phyloP scores from a whole-genome alignment of 2,888 invertebrate genomes.

The Selenia dentaria region DNA sequence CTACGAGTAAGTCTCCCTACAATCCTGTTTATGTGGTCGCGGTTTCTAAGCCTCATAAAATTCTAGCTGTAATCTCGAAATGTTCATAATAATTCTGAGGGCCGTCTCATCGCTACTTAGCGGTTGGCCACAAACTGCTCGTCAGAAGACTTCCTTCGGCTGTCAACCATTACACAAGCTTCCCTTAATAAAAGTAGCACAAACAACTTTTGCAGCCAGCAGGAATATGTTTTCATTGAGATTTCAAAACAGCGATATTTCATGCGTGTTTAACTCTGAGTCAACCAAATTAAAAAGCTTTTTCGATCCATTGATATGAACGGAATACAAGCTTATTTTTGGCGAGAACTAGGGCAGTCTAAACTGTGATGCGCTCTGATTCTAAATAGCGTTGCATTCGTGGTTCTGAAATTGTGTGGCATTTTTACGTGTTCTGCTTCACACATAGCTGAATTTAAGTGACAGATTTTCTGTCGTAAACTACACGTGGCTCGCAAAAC shows the following conservation, averaged over 20 bases:
- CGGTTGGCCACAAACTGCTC: constrained; percentile 63
- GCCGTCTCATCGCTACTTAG: constrained; percentile 54
- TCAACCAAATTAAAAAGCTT: constrained; percentile 5
- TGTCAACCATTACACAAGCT: constrained; percentile 47
- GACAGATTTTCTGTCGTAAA: constrained; percentile 17
- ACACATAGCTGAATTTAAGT: constrained; percentile 10
- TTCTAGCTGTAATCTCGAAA: constrained; percentile 46
- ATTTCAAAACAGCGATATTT: constrained; percentile 27
- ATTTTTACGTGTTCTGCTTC: constrained; percentile 11
- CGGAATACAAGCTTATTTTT: constrained; percentile 15
- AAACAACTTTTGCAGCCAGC: constrained; percentile 21
- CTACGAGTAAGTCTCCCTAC: constrained; percentile 8
- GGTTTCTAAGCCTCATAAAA: constrained; percentile 51
- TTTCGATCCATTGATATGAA: constrained; percentile 12
- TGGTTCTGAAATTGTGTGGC: constrained; percentile 9
- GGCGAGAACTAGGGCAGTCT: constrained; percentile 12
- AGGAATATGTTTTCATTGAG: constrained; percentile 23
- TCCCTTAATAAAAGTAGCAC: constrained; percentile 38
- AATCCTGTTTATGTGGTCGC: constrained; percentile 41
- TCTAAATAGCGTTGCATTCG: constrained; percentile 5
- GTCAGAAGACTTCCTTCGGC: constrained; percentile 56
- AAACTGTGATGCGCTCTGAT: constrained; percentile 10
- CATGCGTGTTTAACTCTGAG: constrained; percentile 16
- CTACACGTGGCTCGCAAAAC: constrained; percentile 39
- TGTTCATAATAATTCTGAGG: constrained; percentile 55